Evolutionary conservation across 2,113 vertebrate species (phyloP), one percentile per base, ranked within the genome.

Genomic region (Corythornis cristatus): DNA sequence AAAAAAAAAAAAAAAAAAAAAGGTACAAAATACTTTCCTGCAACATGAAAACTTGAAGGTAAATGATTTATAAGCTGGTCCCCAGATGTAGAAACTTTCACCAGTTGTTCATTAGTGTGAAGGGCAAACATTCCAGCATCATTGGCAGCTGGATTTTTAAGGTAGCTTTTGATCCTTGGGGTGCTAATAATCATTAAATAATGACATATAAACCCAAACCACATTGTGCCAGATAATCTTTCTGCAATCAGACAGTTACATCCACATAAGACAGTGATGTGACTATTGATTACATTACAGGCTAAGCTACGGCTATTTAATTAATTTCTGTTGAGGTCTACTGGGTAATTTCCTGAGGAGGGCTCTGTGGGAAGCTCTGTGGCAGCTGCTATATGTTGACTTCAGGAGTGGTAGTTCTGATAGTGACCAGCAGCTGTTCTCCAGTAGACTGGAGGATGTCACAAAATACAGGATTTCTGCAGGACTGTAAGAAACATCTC

Each of bases 211-310:
- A 87, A 77, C 74, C 74, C 89, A 91, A 93, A 73, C 46, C 82
- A 88, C 85, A 48, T 89, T 89, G 78, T 87, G n/a, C 42, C 29
- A 48, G 71, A 90, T 45, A 51, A 84, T 79, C 61, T 77, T 90
- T 61, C 82, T 86, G 77, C 74, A 92, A 70, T 66, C 45, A 87
- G 90, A 64, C n/a, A 91, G 75, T 87, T 86, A 22, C 23, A 66
- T 66, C 51, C 67, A 72, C 60, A 40, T 80, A 75, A 53, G 33
- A 83, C 50, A 84, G 89, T 46, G 70, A 83, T 92, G 45, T 87
- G 86, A 84, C 64, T 95, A 93, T 96, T 95, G 95, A 89, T 96
- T 95, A 93, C 87, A 76, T 79, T 92, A 89, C 61, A 85, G 75
- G 74, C 50, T 93, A 88, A 82, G 54, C 43, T 67, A 91, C 1